These are phyloP conservation scores for Pseudochaenichthys georgianus DNA, from an alignment of 2,797 vertebrate species.

Conservation along the genomic window DNA sequence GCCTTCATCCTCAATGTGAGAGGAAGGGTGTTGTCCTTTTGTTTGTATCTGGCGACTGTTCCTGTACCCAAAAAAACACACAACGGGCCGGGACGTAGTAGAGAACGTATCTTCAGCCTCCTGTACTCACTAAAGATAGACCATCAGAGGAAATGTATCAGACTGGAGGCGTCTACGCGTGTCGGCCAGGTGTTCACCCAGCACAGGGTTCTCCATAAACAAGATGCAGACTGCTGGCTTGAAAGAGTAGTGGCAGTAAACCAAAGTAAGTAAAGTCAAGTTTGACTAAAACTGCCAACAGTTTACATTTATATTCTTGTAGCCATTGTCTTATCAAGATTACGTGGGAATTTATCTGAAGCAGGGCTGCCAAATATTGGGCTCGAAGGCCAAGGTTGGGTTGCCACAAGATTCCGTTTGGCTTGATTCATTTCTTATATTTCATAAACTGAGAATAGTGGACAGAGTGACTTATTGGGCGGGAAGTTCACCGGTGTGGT, in stretches of 20 bases:
- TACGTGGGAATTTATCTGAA: neutral
- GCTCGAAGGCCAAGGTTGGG: too few relatives aligned
- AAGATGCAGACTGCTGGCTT: constrained; percentile 24
- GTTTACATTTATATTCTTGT: neutral
- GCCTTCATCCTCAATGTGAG: constrained; percentile 50
- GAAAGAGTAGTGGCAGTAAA: neutral
- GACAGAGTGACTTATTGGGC: too few relatives aligned
- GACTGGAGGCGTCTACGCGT: constrained; percentile 41
- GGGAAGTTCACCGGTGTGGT: too few relatives aligned
- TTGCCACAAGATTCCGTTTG: too few relatives aligned
- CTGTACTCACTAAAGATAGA: constrained; percentile 55
- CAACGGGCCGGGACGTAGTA: constrained; percentile 39
- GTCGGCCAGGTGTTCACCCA: constrained; percentile 56
- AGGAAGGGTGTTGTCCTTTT: constrained; percentile 72
- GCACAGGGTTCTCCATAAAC: constrained; percentile 9
- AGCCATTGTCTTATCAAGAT: neutral
- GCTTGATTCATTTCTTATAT: too few relatives aligned
- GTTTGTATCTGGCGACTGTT: constrained; percentile 58
- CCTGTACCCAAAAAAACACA: constrained; percentile 50
- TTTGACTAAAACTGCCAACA: neutral
- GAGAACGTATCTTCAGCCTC: constrained; percentile 27
- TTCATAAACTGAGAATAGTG: too few relatives aligned
- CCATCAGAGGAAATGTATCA: constrained; percentile 55
- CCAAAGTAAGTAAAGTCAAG: neutral
- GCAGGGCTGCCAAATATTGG: neutral